A percentile compares a stretch with the other conserved stretches of the same genome.
Evolutionary conservation across 1,140 invertebrate species (phyloP).

Genomic region (Macrocentrus cingulum): DNA sequence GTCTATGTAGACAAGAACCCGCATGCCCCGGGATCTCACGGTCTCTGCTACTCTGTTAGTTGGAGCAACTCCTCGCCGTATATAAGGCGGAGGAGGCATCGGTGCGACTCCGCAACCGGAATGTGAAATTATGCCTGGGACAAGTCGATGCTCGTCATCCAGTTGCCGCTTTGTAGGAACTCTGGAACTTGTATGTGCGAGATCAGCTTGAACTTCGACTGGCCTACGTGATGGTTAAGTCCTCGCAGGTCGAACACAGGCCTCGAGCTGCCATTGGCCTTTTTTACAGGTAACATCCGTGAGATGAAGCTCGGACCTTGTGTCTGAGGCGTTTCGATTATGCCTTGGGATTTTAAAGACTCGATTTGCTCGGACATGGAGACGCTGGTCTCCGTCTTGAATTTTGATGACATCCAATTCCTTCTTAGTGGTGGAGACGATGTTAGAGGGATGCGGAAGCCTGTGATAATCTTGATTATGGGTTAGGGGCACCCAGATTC

Average conservation of each 20-base stretch:
- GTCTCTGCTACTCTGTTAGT: conserved; percentile 45
- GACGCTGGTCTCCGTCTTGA: conserved; percentile 22
- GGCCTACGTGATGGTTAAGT: conserved; percentile 35
- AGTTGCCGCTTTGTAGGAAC: conserved; percentile 39
- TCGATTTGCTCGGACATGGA: not conserved
- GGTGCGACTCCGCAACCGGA: conserved; percentile 36
- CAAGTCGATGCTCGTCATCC: conserved; percentile 41
- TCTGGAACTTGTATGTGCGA: conserved; percentile 34
- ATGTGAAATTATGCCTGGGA: conserved; percentile 43
- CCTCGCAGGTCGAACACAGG: conserved; percentile 39
- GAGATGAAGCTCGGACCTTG: not conserved
- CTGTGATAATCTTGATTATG: conserved; percentile 29
- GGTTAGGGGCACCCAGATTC: conserved; percentile 23
- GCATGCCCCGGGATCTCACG: conserved; percentile 31
- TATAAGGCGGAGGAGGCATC: conserved; percentile 35
- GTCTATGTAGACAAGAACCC: conserved; percentile 36
- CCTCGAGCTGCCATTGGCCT: not conserved
- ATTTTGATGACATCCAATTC: conserved; percentile 25
- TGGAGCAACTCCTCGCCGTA: conserved; percentile 34
- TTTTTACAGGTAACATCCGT: not conserved
- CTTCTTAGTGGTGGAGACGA: conserved; percentile 30
- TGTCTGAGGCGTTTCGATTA: not conserved
- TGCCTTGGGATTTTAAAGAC: not conserved
- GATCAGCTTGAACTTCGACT: conserved; percentile 36
- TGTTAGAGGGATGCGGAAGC: conserved; percentile 33